Base-by-base conservation (phyloP, 1,140 invertebrate species). In the Megalonaias nervosa region DNA sequence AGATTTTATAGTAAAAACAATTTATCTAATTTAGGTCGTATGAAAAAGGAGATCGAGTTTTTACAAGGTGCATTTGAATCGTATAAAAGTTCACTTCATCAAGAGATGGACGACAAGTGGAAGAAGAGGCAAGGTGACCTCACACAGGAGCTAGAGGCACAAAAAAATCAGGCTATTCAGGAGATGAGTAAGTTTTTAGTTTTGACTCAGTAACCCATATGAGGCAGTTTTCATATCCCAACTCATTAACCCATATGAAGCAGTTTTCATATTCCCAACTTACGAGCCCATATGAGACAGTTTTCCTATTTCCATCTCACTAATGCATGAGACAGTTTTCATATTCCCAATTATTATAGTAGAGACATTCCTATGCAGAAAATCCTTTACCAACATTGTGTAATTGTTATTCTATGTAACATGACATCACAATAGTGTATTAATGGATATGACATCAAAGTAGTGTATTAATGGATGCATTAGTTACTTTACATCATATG, bases 1-100 rank as follows among this genome's bases (percentile, higher is more conserved):
- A 3, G 26, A 31, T 48, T 48, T 48, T 48, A 48, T 11, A 48
- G 38, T 48, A 6, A 48, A 48, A 48, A 48, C 71, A 26, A 31
- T 77, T 75, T 62, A 71, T n/a, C 58, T 17, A 31, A 69, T 74
- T 4, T 73, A 88, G 87, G 60, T 61, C 83, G 85, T 26, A 84
- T 89, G 86, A 84, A 82, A 59, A 86, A 85, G 58, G 88, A 89
- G 71, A 86, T 89, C 60, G 88, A 88, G 61, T 89, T 89, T 77
- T 77, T 90, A 16, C 88, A 90, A 68, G 87, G 88, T 2, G 87
- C 89, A 14, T 90, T 90, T 82, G 88, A 89, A 60, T 89, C 89
- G 0, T 90, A 89, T 80, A 89, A 89, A 73, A 84, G 85, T 21
- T 82, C 87, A 14, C 79, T 89, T 14, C 84, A 86, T 58, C 75